A percentile compares a stretch with the other conserved stretches of the same genome.
Evolutionary conservation across 2,888 invertebrate genomes (phyloP).

Genomic region (Dione vanillae): DNA sequence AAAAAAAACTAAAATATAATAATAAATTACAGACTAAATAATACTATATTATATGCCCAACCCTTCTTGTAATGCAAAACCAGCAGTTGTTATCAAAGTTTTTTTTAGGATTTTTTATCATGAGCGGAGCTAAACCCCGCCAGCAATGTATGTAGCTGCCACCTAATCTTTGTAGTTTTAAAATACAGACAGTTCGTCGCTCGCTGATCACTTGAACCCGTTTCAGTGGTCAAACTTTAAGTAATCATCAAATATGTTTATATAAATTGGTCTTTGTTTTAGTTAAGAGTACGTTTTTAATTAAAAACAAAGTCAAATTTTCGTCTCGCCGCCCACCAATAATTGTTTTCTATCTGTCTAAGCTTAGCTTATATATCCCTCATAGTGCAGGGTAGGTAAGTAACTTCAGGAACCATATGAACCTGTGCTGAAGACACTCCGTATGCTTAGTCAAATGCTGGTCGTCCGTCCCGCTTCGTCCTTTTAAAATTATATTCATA

Average conservation of each 20-base stretch:
- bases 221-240: slow-evolving; percentile 3
- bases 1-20: too few relatives aligned
- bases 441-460: too few relatives aligned
- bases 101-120: slow-evolving; percentile 14
- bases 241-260: background rate
- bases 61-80: background rate
- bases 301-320: too few relatives aligned
- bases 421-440: too few relatives aligned
- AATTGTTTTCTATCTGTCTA: too few relatives aligned
- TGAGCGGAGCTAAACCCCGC: slow-evolving; percentile 24
- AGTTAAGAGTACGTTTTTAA: background rate
- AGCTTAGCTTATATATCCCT: too few relatives aligned
- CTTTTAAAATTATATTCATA: too few relatives aligned
- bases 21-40: background rate
- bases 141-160: slow-evolving; percentile 22
- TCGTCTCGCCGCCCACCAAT: too few relatives aligned
- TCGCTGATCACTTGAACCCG: slow-evolving; percentile 12
- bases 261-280: background rate
- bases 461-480: too few relatives aligned
- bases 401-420: too few relatives aligned
- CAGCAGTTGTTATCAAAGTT: slow-evolving; percentile 10
- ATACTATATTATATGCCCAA: background rate
- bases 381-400: too few relatives aligned
- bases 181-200: slow-evolving; percentile 24
- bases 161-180: slow-evolving; percentile 34